Evolutionary conservation across 2,797 vertebrate species (phyloP), one percentile per base, ranked within the genome.

Genomic region (Aphelocoma californica): DNA sequence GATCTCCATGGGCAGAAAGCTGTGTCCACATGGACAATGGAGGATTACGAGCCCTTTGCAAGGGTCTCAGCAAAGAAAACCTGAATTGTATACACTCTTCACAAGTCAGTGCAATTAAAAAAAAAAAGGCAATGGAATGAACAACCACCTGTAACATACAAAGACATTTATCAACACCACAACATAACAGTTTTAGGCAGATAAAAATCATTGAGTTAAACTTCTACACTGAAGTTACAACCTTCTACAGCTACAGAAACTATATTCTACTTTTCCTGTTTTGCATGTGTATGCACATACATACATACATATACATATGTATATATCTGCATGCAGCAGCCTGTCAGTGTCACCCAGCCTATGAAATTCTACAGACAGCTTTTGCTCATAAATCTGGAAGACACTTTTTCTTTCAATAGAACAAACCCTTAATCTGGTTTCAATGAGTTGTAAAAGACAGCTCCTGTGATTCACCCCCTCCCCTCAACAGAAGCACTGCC

Each of bases 401-500:
- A 80, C 69, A 74, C 74, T 89, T 94, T 93, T 96, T 91, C 90
- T 93, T 93, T 93, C 87, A 92, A 82, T 4, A 94, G 74, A 87
- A 90, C 79, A 92, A 94, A 80, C 47, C 65, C 87, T 86, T 92
- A 91, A 95, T 95, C 90, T 88, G 71, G 65, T 90, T 94, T 95
- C 86, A 93, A 96, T 95, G 86, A 95, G 89, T 69, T 90, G 86
- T 71, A 92, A 95, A 96, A 95, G 90, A 90, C 89, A 90, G 89
- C 91, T 75, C 84, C 93, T 90, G 65, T 92, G 94, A 97, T 97
- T 96, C 96, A 74, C 77, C 86, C 93, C 96, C 91, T 86, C 89
- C 86, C 94, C 70, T 93, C 86, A 95, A 94, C 96, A 97, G 95
- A 96, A 97, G 93, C 86, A 93, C 75, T 96, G 74, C 90, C 65